Evolutionary conservation across 1,140 invertebrate genomes (phyloP).

Genomic region (Trichoplusia ni): DNA sequence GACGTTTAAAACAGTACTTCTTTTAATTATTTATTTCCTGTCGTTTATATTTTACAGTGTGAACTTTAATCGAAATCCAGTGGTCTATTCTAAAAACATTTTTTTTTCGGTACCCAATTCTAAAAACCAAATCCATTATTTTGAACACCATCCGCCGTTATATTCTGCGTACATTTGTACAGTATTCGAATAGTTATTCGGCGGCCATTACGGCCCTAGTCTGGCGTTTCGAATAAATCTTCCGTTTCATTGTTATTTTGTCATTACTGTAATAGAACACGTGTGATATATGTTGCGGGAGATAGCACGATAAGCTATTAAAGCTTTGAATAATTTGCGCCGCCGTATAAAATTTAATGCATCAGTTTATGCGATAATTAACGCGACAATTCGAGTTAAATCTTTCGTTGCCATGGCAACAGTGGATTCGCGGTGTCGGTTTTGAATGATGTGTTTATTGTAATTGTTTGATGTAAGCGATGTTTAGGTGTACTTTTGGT

Average conservation of each 20-base stretch:
- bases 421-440: not conserved
- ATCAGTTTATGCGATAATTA: constrained; percentile 4
- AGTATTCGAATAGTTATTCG: not conserved
- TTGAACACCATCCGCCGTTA: no score
- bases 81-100: no score
- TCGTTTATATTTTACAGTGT: no score
- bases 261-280: constrained; percentile 49
- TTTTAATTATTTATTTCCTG: no score
- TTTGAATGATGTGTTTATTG: not conserved
- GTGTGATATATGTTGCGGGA: constrained; percentile 27
- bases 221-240: constrained; percentile 36
- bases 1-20: no score
- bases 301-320: constrained; percentile 27
- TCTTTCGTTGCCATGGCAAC: constrained; percentile 1
- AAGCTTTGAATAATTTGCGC: constrained; percentile 15
- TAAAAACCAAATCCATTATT: no score
- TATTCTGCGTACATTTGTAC: no score
- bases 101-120: no score
- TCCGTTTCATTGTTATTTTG: constrained; percentile 46
- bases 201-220: not conserved
- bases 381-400: constrained; percentile 10
- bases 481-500: no score
- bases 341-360: constrained; percentile 16
- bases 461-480: no score
- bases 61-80: no score